Base-by-base conservation (phyloP, 1,140 invertebrate genomes). In the Metopolophium dirhodum region DNA sequence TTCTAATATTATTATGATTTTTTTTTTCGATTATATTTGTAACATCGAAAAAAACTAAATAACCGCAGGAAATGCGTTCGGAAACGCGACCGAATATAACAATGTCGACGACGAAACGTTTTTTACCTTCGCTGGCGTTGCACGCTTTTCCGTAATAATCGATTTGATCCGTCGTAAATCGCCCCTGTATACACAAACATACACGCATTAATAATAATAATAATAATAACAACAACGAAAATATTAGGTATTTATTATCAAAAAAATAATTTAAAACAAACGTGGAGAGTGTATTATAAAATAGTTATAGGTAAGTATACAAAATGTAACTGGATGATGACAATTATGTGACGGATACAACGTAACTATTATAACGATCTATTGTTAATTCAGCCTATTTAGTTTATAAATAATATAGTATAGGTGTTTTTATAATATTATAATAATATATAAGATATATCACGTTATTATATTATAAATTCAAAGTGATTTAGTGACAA, bases 131-230 rank as follows among this genome's bases (percentile, higher is more conserved):
- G 35, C 49, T 93, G 30, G 49, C 91, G 35, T 93, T 93, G 49
- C 91, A 93, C 91, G 68, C 91, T 93, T 57, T 93, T 93, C 91
- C 91, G 37, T 54, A 37, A 6, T 85, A 1, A 86, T 93, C 91
- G 35, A 93, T 93, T 86, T 93, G 91, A 47, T 93, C 91, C 49
- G 91, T 49, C 22, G 91, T 57, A 86, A 93, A 93, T 93, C 82
- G 35, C 37, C 91, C 91, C 91, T 93, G n/a, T 86, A 30, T 11
- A 85, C 83, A 85, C 37, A 85, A 23, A 85, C 83, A 85, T 41
- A 45, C 41, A 85, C 83, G 45, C 41, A 85, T 77, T 77, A 77
- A 68, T n/a, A 68, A 18, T n/a, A n/a, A 77, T 18, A 30, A 30
- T 22, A 37, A 37, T 18, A 30, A 30, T 22, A 30, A 61, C 26